Evolutionary conservation across 2,113 vertebrate genomes (phyloP).

Genomic region (Nymphicus hollandicus): DNA sequence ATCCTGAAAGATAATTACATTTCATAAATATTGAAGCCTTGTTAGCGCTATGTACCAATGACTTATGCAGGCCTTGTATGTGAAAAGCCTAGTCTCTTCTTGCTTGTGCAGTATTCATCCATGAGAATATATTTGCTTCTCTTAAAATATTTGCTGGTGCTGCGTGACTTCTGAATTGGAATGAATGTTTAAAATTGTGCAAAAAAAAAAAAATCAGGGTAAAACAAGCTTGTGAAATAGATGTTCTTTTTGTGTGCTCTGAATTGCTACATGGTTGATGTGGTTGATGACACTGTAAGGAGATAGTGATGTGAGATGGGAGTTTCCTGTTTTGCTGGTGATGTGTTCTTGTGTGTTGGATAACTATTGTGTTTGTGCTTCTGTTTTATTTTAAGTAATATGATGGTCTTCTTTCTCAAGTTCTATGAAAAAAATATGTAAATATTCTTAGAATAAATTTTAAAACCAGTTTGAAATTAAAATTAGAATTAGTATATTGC

Average conservation of each 20-base stretch:
- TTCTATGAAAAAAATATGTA: background rate
- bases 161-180: background rate
- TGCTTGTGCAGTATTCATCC: background rate
- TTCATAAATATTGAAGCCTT: background rate
- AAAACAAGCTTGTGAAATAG: background rate
- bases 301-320: background rate
- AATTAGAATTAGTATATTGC: background rate
- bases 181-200: background rate
- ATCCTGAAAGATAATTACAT: background rate
- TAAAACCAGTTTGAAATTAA: background rate
- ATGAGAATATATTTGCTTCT: background rate
- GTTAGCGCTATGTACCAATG: background rate
- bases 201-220: background rate
- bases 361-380: background rate
- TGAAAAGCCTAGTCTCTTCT: background rate
- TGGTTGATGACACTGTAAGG: background rate
- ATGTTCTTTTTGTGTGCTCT: background rate
- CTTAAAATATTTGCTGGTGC: background rate
- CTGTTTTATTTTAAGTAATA: background rate
- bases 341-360: background rate
- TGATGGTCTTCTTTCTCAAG: background rate
- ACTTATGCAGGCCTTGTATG: background rate
- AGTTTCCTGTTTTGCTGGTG: background rate
- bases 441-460: background rate
- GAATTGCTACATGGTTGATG: background rate